Base-by-base conservation (phyloP, 2,113 vertebrate genomes). In the Danionella cerebrum region DNA sequence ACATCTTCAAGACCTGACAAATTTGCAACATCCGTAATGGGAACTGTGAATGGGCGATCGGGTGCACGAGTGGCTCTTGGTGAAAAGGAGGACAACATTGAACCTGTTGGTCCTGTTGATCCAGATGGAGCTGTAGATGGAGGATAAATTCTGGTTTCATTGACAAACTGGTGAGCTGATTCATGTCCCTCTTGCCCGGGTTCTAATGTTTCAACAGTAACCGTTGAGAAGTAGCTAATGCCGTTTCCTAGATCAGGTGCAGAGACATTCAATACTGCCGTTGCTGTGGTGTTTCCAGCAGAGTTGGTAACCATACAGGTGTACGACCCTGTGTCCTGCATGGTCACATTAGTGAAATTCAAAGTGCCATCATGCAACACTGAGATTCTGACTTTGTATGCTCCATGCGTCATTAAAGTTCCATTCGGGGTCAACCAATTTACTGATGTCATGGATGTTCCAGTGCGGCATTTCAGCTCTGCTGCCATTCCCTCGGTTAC, bases 221-320 rank as follows among this genome's bases (percentile, higher is more conserved):
- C 94, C 0, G 94, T 97, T 72, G 94, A 95, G 83, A 97, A 97
- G 66, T 95, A 97, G 58, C 90, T 94, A 82, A 93, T 95, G 62
- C 85, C 87, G 31, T 88, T 90, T 82, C 82, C 70, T 81, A 86
- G 67, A 27, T 88, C 88, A 0, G 90, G 89, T 21, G 88, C 85
- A 0, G 94, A 95, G 5, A 96, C 95, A 13, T 97, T 98, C 72
- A 97, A 92, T 1, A 96, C 94, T 3, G 95, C 95, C 0, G 93
- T 91, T 27, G 95, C 95, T 0, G 94, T 96, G 74, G 94, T 97
- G 83, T 98, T 98, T 50, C 95, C 95, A 0, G 95, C 95, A 0
- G 95, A 94, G 85, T 97, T 98, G 83, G 94, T 98, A 22, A 98
- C 96, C 94, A 98, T 97, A 80, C 96, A 98, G 9, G 96, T 97